Base-by-base conservation (phyloP, 1,140 invertebrate genomes). In the Trinorchestia longiramus region DNA sequence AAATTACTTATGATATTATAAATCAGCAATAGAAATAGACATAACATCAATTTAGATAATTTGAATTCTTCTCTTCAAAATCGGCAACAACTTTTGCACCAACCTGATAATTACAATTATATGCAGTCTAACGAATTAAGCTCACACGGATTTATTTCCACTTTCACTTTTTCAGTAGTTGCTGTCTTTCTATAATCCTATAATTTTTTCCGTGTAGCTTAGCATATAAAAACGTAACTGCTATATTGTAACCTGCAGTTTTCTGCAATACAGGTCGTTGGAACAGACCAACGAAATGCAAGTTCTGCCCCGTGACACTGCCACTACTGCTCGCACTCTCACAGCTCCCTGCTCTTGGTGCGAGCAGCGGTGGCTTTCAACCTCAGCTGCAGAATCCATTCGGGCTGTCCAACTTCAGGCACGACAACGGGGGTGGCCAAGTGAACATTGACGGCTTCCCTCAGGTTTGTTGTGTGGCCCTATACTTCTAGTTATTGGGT, bases 391-490 rank as follows among this genome's bases (percentile, higher is more conserved):
- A 90, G 88, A 90, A 90, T 28, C 36, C n/a, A 42, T 43, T 90
- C 36, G 88, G 88, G 28, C 88, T 11, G 28, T 15, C 88, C 88
- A 90, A 90, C 88, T 42, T 42, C 88, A 41, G 88, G 15, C n/a
- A 42, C 88, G 43, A 90, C 41, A 42, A 42, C 41, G 88, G 8
- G 87, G 41, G 87, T 40, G 47, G 62, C 62, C 62, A 77, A 36
- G 62, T 11, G 11, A 90, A 90, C 88, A 90, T 90, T 42, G 88
- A 42, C 88, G 88, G 88, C 36, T 90, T 90, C 41, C 88, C 88
- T 42, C 88, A 90, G 88, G 88, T 90, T 28, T 28, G n/a, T 41
- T 90, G 41, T 28, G 23, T 28, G 3, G 36, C 47, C 6, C 47
- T 53, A 6, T 53, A 53, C 47, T 53, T 8, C 47, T 19, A 53